Conservation (phyloP, 2,113 vertebrate species). For the Crypturellus undulatus region DNA sequence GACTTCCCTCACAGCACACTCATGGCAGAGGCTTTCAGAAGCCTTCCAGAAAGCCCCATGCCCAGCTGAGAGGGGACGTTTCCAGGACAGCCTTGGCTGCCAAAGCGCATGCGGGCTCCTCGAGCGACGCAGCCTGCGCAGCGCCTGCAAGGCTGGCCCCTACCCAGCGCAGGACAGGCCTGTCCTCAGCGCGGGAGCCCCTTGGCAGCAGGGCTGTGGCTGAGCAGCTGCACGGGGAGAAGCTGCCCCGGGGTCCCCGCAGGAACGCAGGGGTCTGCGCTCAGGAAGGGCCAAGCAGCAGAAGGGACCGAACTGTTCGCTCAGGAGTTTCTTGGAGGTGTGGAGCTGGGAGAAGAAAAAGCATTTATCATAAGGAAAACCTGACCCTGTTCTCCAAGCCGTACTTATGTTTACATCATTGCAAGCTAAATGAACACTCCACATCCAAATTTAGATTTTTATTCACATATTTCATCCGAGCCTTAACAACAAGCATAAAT, state of each 20-base stretch:
- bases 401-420: background rate
- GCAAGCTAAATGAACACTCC: background rate
- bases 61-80: background rate
- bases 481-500: background rate
- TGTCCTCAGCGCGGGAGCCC: too few relatives aligned
- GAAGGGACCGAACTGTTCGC: background rate
- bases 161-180: too few relatives aligned
- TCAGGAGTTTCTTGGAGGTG: background rate
- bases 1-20: background rate
- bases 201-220: too few relatives aligned
- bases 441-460: background rate
- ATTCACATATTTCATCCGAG: background rate
- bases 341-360: background rate
- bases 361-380: background rate
- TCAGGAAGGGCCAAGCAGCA: background rate
- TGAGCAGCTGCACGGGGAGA: background rate
- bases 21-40: background rate
- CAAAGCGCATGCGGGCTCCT: too few relatives aligned
- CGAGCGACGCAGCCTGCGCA: too few relatives aligned
- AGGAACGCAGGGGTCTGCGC: background rate
- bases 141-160: too few relatives aligned
- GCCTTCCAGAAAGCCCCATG: background rate
- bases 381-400: background rate
- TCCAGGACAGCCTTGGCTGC: background rate
- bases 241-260: background rate